A percentile compares a stretch with the other conserved stretches of the same genome.
phyloP scores from a whole-genome alignment of 2,797 vertebrate genomes.

The Paguma larvata region DNA sequence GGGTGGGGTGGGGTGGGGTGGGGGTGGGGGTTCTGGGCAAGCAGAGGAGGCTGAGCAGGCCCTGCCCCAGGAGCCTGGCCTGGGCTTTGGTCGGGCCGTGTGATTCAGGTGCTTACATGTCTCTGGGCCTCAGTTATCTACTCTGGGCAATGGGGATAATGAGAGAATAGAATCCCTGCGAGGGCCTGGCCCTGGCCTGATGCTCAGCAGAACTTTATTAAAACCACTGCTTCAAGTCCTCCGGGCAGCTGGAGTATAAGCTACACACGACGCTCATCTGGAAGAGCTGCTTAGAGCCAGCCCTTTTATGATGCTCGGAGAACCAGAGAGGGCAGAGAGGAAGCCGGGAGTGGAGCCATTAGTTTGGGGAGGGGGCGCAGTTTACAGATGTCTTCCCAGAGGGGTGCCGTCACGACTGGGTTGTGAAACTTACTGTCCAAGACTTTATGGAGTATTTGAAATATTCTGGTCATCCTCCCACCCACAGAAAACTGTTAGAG shows the following conservation, averaged over 20 bases:
- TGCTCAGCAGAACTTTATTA: neutral
- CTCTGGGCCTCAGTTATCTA: neutral
- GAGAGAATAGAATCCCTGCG: neutral
- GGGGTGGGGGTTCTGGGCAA: neutral
- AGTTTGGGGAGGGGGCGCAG: too few species aligned
- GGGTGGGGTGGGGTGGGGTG: too few species aligned
- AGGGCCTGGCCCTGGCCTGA: neutral
- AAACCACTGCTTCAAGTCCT: neutral
- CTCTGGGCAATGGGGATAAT: neutral
- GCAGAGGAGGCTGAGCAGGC: neutral
- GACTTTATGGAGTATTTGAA: neutral
- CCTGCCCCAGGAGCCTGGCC: neutral
- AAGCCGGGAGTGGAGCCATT: neutral
- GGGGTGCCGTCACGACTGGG: neutral
- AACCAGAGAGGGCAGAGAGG: neutral
- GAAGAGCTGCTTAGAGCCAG: neutral
- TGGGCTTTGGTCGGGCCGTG: neutral
- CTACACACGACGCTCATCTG: rapidly evolving
- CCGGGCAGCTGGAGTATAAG: neutral
- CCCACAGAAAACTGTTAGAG: neutral
- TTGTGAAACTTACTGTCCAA: neutral
- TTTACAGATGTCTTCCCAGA: neutral
- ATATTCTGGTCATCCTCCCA: neutral
- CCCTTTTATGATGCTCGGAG: neutral
- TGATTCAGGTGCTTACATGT: neutral